phyloP scores from a whole-genome alignment of 2,888 invertebrate species.

The Philereme transversata region DNA sequence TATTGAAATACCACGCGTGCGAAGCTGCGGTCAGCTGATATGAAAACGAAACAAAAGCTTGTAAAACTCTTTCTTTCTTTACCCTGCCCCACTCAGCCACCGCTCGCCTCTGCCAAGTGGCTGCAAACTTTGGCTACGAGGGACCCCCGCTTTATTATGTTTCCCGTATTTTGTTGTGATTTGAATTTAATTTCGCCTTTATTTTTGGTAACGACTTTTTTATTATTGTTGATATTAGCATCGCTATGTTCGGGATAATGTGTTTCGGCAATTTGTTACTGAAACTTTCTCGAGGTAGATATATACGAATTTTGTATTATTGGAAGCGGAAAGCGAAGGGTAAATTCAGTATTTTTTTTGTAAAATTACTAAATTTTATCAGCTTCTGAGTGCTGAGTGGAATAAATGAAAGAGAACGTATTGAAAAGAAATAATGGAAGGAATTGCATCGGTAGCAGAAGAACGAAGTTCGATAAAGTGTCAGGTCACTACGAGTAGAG shows the following conservation, averaged over 20 bases:
- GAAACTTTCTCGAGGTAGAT: constrained; percentile 11
- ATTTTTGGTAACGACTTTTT: constrained; percentile 38
- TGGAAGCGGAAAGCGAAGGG: background rate
- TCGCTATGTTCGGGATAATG: constrained; percentile 17
- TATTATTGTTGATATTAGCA: constrained; percentile 33
- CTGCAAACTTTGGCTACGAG: constrained; percentile 55
- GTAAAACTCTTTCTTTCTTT: background rate
- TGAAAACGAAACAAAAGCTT: background rate
- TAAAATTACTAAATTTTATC: no score
- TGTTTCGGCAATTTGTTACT: constrained; percentile 14
- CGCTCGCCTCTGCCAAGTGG: constrained; percentile 66
- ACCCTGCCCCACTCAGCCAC: constrained; percentile 14
- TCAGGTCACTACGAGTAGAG: no score
- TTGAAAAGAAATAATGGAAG: no score
- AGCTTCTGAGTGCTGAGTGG: no score
- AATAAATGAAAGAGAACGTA: no score
- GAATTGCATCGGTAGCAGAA: no score
- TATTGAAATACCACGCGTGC: no score
- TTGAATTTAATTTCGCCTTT: constrained; percentile 56
- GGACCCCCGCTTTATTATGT: constrained; percentile 56
- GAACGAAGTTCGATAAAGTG: no score
- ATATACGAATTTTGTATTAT: background rate
- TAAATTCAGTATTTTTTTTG: no score
- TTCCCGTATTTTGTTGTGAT: constrained; percentile 60
- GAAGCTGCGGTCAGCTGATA: no score